Base-by-base conservation (phyloP, 2,888 invertebrate genomes). In the Drosophila fulvimacula region DNA sequence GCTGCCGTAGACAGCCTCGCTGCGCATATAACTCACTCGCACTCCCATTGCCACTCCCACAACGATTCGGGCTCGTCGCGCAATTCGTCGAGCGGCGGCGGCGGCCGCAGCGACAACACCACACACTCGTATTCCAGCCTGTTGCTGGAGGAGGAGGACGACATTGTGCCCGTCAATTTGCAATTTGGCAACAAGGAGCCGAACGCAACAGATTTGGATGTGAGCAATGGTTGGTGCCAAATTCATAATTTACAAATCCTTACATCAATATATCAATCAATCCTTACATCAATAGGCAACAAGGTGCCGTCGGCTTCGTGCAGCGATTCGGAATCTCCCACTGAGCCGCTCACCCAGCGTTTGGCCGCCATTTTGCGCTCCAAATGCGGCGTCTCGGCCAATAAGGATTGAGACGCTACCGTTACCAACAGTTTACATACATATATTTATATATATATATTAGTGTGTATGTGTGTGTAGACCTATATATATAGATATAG, bases 61-160 rank as follows among this genome's bases (percentile, higher is more conserved):
- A 86, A 91, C 51, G 85, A 87, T 49, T 90, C 91, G 6, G 88
- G 88, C 60, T 91, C 92, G 58, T 92, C 92, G 5, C 88, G 91
- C 36, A 90, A 91, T 46, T 91, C 91, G 24, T 90, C 91, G 3
- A 91, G 91, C 56, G 90, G 87, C 53, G 90, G 91, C 15, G 84
- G 84, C 3, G 90, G 82, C 30, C 91, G 91, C 65, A 93, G 93
- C 70, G 93, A 93, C 66, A 93, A 93, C 63, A 93, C 93, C 56
- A 92, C 93, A 38, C 93, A 93, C 69, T 93, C 92, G 4, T 93
- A 92, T 56, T 93, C 92, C 39, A 93, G 92, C 78, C 82, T 93
- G n/a, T 65, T 93, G 63, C 83, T 93, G 24, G 93, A 93, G 71
- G 92, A 92, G 60, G 93, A 92, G 69, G 92, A 93, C 69, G 93